Evolutionary conservation across 1,140 invertebrate species (phyloP).

Genomic region (Ostrea edulis): DNA sequence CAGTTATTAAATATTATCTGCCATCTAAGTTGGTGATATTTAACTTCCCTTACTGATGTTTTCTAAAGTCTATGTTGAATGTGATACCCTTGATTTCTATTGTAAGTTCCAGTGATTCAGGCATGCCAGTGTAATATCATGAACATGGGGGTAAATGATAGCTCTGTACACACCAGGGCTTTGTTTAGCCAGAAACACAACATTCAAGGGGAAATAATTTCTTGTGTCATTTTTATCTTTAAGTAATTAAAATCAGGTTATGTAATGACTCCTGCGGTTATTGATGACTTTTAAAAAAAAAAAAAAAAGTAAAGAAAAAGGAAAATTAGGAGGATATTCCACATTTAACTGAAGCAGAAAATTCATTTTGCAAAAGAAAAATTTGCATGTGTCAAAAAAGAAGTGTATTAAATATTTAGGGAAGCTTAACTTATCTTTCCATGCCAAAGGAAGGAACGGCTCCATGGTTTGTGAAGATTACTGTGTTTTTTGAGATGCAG

Average conservation of each 20-base stretch:
- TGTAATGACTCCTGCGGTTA: background rate
- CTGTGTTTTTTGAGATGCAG: background rate
- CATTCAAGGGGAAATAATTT: conserved; percentile 14
- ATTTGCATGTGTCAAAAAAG: background rate
- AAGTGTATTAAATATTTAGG: background rate
- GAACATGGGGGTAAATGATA: background rate
- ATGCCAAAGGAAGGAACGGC: background rate
- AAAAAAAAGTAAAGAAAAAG: no score
- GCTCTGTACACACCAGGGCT: background rate
- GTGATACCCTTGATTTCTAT: conserved; percentile 21
- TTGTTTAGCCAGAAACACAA: background rate
- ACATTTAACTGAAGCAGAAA: conserved; percentile 4
- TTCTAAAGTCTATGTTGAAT: conserved; percentile 27
- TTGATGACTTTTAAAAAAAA: background rate
- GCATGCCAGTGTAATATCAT: background rate
- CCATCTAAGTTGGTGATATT: conserved; percentile 16
- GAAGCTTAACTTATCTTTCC: background rate
- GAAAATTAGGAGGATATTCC: background rate
- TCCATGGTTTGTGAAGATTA: background rate
- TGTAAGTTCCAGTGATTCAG: background rate
- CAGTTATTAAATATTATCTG: conserved; percentile 22
- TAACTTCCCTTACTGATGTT: background rate
- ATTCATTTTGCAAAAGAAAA: background rate
- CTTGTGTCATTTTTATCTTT: background rate
- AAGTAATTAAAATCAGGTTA: conserved; percentile 3